Evolutionary conservation across 1,140 invertebrate species (phyloP), one percentile per base, ranked within the genome.

Genomic region (Chymomyza costata): DNA sequence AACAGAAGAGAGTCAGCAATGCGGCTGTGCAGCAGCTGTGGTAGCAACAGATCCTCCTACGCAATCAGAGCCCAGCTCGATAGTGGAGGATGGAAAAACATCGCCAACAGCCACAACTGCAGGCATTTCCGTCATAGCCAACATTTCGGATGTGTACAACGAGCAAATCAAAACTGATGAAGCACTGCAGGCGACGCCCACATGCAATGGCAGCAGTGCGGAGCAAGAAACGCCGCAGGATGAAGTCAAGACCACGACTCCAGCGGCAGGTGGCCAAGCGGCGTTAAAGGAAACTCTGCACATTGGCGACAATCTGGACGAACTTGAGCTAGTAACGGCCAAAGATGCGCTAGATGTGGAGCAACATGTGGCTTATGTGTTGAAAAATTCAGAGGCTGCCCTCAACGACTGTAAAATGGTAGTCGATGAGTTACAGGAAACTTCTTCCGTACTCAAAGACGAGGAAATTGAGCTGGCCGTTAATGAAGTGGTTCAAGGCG

Each of bases 281-380:
- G 80, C 82, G 1, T 54, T 85, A 3, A 58, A 60, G 34, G 59
- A 85, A 31, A 54, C 62, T 10, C 64, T 84, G 1, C 51, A 83
- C 15, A 53, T 86, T 2, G 67, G 67, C 30, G 78, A 82, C 2
- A 61, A 59, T 6, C 60, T 73, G 19, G 73, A 85, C 15, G 69
- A 74, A 2, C 84, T 88, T 16, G 86, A 86, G 18, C 17, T 83
- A 30, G 83, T 65, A 30, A 80, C 63, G 0, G 64, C 56, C 45
- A 83, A 84, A 60, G 60, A 76, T 45, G 48, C 66, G 2, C 45
- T 69, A 11, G 74, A 82, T 49, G 88, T 88, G 6, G 86, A 89
- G 57, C 88, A 90, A 35, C 89, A 90, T 58, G 88, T 91, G 49
- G 86, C 87, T 46, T 88, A 90, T 47, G 90, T 89, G 45, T 70